Evolutionary conservation across 2,113 vertebrate species (phyloP).

Genomic region (Bos indicus): DNA sequence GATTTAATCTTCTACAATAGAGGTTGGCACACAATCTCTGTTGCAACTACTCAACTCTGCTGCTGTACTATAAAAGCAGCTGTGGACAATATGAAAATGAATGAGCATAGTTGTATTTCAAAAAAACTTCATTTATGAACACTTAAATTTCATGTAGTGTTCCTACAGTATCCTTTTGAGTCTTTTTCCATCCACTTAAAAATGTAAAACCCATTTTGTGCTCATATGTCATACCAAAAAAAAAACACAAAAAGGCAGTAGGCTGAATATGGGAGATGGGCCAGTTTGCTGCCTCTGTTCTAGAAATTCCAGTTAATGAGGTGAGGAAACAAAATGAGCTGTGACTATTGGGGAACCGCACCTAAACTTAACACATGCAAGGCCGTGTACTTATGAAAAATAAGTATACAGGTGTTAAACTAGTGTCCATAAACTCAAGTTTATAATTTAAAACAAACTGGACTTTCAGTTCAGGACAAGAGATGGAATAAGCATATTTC

Average conservation of each 20-base stretch:
- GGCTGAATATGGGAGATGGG: neutral
- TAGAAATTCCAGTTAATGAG: neutral
- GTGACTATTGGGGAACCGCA: neutral
- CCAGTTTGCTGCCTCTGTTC: neutral
- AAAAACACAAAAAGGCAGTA: neutral
- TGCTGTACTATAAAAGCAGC: neutral
- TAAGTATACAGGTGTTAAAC: neutral
- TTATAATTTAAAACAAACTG: neutral
- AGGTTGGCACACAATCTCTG: neutral
- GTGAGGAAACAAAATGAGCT: neutral
- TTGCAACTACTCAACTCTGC: neutral
- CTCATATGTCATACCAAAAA: neutral
- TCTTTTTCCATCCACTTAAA: neutral
- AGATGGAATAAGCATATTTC: neutral
- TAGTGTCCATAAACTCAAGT: neutral
- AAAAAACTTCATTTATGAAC: neutral
- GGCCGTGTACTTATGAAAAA: neutral
- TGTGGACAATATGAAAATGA: neutral
- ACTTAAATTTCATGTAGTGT: neutral
- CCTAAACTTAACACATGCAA: neutral
- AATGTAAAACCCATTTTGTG: neutral
- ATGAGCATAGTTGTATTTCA: neutral
- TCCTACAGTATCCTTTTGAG: neutral
- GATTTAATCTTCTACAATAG: neutral
- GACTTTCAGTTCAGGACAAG: neutral